Evolutionary conservation across 2,888 invertebrate genomes (phyloP), one percentile per base, ranked within the genome.

Genomic region (Malacosoma neustria): DNA sequence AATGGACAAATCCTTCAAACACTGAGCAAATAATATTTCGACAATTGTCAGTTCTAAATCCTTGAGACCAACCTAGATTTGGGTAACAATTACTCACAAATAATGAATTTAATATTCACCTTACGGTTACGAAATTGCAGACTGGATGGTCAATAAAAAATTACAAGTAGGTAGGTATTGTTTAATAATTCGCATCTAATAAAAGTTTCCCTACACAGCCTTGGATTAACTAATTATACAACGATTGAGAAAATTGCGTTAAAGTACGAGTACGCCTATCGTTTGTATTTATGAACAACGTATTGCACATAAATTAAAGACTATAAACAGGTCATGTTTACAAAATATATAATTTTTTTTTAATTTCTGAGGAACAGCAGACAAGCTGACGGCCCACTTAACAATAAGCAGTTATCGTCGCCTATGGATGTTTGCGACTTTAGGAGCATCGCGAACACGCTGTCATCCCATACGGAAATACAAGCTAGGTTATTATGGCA

Each of bases 181-280:
- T 22, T 22, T 22, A 22, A 22, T 22, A 22, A 22, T 22, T 22
- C 22, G 22, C 22, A 22, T 22, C 22, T 22, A 3, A 7, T 22
- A n/a, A 7, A 22, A 22, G 22, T 35, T 30, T 35, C 30, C 14
- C 30, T 35, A 11, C 14, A 5, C 14, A 30, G 30, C 35, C 35
- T 35, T 35, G 35, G 30, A 30, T 35, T 33, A 11, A 14, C 11
- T 35, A 11, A 34, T 34, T 13, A n/a, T n/a, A 33, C 7, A 2
- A 33, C 33, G 36, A 40, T 39, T 35, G 33, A 40, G 31, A 35
- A 29, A 9, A 29, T 13, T 34, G 6, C 30, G 6, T 35, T 33
- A 14, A 3, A 14, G n/a, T n/a, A n/a, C n/a, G n/a, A n/a, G n/a
- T n/a, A n/a, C n/a, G n/a, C n/a, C n/a, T n/a, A n/a, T n/a, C n/a